Percentiles rank a stretch among this genome's conserved stretches.
Evolutionary conservation across 2,797 vertebrate genomes (phyloP).

Genomic region (Novumbra hubbsi): DNA sequence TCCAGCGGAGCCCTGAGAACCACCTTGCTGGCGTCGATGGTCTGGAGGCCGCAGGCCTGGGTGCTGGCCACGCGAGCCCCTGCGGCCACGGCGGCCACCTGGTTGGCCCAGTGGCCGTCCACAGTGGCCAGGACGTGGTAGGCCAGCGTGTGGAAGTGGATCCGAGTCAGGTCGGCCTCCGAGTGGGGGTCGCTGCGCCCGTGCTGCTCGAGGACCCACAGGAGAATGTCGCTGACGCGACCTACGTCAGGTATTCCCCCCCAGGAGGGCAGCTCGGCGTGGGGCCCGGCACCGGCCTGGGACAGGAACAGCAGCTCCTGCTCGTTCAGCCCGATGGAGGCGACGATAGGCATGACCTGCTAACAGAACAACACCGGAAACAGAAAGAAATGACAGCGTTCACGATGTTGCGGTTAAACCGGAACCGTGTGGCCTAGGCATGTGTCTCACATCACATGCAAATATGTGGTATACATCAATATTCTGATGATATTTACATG

Average conservation of each 20-base stretch:
- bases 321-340: constrained; percentile 94
- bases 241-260: constrained; percentile 86
- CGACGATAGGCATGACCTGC: constrained; percentile 94
- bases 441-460: no score
- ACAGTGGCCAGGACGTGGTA: constrained; percentile 92
- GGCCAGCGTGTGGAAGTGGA: constrained; percentile 96
- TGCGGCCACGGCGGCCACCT: constrained; percentile 85
- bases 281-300: constrained; percentile 85
- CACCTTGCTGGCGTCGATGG: constrained; percentile 78
- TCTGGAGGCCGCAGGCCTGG: constrained; percentile 84
- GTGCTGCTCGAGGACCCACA: constrained; percentile 88
- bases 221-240: constrained; percentile 90
- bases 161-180: constrained; percentile 84
- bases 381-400: no score
- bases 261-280: constrained; percentile 82
- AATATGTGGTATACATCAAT: no score
- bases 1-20: constrained; percentile 81
- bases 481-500: no score
- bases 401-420: no score
- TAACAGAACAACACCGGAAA: constrained; percentile 72
- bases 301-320: constrained; percentile 97
- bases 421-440: no score
- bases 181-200: constrained; percentile 68
- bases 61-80: constrained; percentile 88
- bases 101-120: constrained; percentile 93